phyloP scores from a whole-genome alignment of 2,888 invertebrate genomes.

The Heliconius aoede region DNA sequence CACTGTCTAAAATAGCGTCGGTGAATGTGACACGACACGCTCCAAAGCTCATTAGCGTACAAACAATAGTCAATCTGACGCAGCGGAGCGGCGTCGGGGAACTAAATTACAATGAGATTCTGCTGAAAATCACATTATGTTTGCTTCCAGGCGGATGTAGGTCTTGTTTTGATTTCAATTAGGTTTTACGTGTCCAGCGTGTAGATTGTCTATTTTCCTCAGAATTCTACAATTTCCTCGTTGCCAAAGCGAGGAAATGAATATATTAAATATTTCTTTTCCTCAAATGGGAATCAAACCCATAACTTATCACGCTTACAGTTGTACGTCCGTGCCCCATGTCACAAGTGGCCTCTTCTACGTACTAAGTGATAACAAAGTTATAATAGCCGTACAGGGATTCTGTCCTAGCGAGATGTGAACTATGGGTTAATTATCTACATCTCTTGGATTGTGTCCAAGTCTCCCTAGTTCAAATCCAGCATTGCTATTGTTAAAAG shows the following conservation, averaged over 20 bases:
- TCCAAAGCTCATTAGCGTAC: constrained; percentile 47
- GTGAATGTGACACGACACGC: constrained; percentile 36
- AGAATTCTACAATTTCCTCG: too few species aligned
- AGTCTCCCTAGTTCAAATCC: not conserved
- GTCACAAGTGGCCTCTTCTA: not conserved
- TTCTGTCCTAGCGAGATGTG: not conserved
- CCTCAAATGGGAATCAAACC: not conserved
- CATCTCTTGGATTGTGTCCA: not conserved
- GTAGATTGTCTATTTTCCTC: not conserved
- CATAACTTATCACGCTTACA: not conserved
- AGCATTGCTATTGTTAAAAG: not conserved
- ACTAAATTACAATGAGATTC: constrained; percentile 47
- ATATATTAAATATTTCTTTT: not conserved
- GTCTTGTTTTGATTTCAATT: constrained; percentile 6
- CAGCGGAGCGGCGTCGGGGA: constrained; percentile 26
- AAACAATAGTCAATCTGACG: constrained; percentile 50
- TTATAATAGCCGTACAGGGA: not conserved
- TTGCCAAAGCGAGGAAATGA: too few species aligned
- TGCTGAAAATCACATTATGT: constrained; percentile 46
- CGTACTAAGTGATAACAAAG: not conserved
- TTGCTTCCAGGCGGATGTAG: constrained; percentile 39
- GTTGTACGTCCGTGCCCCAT: too few species aligned
- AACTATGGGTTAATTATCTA: constrained; percentile 2
- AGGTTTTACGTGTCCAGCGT: not conserved
- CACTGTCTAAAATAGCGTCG: constrained; percentile 26